Base-by-base conservation (phyloP, 2,888 invertebrate species). In the Lymantria dispar region DNA sequence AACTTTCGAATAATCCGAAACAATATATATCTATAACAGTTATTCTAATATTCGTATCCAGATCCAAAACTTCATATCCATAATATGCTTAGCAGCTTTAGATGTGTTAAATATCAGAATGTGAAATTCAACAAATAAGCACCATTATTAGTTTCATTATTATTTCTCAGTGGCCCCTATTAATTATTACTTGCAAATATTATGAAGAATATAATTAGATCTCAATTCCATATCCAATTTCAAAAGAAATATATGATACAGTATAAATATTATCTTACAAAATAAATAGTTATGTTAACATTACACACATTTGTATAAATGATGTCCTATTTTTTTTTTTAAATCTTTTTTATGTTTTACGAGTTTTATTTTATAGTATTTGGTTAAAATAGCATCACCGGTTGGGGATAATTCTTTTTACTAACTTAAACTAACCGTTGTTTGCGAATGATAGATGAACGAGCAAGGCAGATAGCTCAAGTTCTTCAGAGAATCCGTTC, bases 401-500 rank as follows among this genome's bases (percentile, higher is more conserved):
- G 50, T 47, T 58, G 45, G 42, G 41, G 46, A 39, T 33, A n/a
- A 41, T 15, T 48, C 9, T 53, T 13, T 56, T 47, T 15, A 43
- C 39, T 58, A 56, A 50, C 56, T 54, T 11, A 40, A 37, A 52
- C 41, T 62, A 62, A 29, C 57, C 64, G 47, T 45, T 54, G 45
- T 64, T 65, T 42, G 69, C 68, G 2, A 86, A 33, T 0, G 78
- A 58, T 13, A 87, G 47, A 62, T 97, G 95, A 41, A 99, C 94
- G 50, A 99, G 92, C 13, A 99, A 91, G 0, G 98, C 95, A 0
- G 98, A 95, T 48, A 99, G 89, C 83, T 99, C 99, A 45, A 98
- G 87, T 70, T 98, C 97, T 86, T 99, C 99, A 56, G 97, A 97
- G 82, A 93, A 97, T 33, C 95, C 96, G 83, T 99, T 99, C 63